Evolutionary conservation across 2,888 invertebrate genomes (phyloP).

Genomic region (Dyspetes luteomarginatus): DNA sequence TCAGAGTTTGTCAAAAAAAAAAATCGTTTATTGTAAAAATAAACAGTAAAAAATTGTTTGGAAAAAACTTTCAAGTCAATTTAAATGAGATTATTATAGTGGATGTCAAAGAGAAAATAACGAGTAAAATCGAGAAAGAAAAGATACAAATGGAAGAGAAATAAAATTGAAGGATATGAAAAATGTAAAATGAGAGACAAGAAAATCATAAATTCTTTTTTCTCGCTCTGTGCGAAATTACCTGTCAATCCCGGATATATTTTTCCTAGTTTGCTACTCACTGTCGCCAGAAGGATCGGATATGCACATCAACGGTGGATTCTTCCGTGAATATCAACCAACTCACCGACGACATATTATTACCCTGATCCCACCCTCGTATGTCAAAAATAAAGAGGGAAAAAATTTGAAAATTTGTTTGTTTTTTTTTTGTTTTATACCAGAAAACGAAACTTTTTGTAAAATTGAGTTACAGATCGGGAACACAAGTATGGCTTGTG

Average conservation of each 20-base stretch:
- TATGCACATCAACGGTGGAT: not conserved
- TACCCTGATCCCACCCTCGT: not conserved
- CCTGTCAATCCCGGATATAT: constrained; percentile 30
- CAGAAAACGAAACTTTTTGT: not conserved
- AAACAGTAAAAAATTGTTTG: too few species aligned
- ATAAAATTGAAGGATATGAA: not conserved
- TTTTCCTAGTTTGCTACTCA: constrained; percentile 11
- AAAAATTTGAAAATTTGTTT: not conserved
- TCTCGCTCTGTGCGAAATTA: constrained; percentile 49
- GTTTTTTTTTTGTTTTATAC: too few species aligned
- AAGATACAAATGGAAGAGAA: not conserved
- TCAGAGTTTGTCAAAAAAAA: not conserved
- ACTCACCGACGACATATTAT: not conserved
- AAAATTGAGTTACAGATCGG: constrained; percentile 57
- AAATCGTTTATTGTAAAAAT: not conserved
- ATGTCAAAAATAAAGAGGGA: not conserved
- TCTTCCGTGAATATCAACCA: not conserved
- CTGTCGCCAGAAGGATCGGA: not conserved
- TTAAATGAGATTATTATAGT: too few species aligned
- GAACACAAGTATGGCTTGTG: constrained; percentile 30
- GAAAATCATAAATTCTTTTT: constrained; percentile 27
- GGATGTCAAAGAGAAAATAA: not conserved
- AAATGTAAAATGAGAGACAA: constrained; percentile 3
- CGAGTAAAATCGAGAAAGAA: not conserved
- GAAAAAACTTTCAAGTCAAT: too few species aligned